Conservation (phyloP, 1,140 invertebrate genomes). For the Trissolcus basalis region DNA sequence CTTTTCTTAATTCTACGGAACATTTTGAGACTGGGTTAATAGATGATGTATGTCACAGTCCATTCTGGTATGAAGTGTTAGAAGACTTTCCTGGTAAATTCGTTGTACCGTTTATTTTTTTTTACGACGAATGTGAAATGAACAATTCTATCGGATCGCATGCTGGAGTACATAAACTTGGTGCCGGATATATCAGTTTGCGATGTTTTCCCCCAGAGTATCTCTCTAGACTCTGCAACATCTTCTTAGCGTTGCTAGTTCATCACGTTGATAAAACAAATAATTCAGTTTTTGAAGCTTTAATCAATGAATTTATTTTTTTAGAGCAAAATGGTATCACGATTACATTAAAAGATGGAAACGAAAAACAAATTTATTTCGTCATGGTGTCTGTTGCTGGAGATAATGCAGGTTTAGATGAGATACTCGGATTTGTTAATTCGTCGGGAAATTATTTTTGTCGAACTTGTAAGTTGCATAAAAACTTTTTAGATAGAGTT, state of each 20-base stretch:
- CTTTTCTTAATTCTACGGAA: constrained; percentile 5
- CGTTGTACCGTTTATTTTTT: constrained; percentile 50
- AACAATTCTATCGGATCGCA: constrained; percentile 58
- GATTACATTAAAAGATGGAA: constrained; percentile 16
- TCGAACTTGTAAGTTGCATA: constrained; percentile 34
- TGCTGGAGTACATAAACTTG: constrained; percentile 56
- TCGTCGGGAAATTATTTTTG: constrained; percentile 42
- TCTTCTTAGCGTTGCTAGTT: constrained; percentile 57
- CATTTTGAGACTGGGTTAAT: constrained; percentile 4
- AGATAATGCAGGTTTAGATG: constrained; percentile 39
- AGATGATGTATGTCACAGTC: constrained; percentile 32
- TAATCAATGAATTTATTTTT: constrained; percentile 41
- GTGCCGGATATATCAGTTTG: constrained; percentile 53
- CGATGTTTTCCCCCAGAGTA: constrained; percentile 55
- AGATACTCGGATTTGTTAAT: constrained; percentile 35
- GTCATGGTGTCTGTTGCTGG: constrained; percentile 28
- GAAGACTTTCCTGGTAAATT: constrained; percentile 32
- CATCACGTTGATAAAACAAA: constrained; percentile 44
- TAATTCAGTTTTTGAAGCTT: constrained; percentile 30
- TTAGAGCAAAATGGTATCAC: constrained; percentile 33
- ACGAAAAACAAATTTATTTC: constrained; percentile 35
- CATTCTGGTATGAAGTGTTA: constrained; percentile 34
- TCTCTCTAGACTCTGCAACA: constrained; percentile 44
- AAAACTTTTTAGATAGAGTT: neutral
- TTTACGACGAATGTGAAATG: constrained; percentile 59